Percentiles rank a stretch among this genome's conserved stretches.
phyloP scores from a whole-genome alignment of 2,888 invertebrate genomes.

The Metacarcinus magister region DNA sequence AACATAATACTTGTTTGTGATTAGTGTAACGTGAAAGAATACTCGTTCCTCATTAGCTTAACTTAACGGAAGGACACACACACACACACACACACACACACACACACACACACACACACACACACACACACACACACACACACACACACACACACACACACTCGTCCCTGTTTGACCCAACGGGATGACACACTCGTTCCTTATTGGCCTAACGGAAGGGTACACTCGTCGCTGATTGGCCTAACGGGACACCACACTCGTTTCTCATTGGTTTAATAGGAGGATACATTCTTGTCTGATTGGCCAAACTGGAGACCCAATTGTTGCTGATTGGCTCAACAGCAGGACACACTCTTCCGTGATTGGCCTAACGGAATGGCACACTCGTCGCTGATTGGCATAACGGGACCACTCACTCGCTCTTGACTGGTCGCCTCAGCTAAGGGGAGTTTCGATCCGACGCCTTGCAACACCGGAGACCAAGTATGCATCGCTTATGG shows the following conservation, averaged over 20 bases:
- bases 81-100: not conserved
- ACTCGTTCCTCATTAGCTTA: not conserved
- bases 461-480: slow-evolving; percentile 19
- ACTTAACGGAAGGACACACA: not conserved
- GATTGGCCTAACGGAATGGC: not conserved
- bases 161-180: not conserved
- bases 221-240: not conserved
- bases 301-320: not conserved
- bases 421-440: not conserved
- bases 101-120: not conserved
- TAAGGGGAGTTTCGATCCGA: not conserved
- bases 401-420: not conserved
- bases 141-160: not conserved
- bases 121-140: not conserved
- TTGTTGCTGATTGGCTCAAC: not conserved
- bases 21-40: not conserved
- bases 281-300: not conserved
- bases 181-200: not conserved
- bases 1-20: not conserved
- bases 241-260: not conserved
- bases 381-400: not conserved
- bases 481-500: slow-evolving; percentile 13
- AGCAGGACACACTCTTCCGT: not conserved
- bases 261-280: not conserved
- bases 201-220: not conserved